Evolutionary conservation across 2,797 vertebrate species (phyloP).

Genomic region (Dendrocincla fuliginosa): DNA sequence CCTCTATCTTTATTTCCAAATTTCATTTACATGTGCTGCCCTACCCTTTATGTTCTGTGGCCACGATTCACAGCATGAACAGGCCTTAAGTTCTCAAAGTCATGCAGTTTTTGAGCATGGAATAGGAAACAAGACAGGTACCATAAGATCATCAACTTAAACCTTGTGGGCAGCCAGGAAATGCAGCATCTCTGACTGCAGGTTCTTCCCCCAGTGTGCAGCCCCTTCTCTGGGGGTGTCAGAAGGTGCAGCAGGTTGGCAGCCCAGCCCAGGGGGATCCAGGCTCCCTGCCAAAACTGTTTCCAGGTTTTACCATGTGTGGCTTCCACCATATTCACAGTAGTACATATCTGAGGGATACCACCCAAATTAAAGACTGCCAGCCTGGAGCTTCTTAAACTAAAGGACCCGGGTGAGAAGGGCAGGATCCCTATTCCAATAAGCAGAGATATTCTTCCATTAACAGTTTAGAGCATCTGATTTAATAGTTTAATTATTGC

Average conservation of each 20-base stretch:
- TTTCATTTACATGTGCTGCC: not conserved
- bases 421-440: not conserved
- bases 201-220: not conserved
- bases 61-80: not conserved
- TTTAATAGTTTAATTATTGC: not conserved
- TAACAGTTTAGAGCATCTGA: not conserved
- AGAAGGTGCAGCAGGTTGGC: not conserved
- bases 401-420: not conserved
- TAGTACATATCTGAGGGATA: not conserved
- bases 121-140: not conserved
- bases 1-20: not conserved
- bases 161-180: not conserved
- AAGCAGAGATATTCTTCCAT: not conserved
- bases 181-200: not conserved
- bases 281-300: not conserved
- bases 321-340: not conserved
- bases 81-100: not conserved
- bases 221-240: not conserved
- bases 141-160: not conserved
- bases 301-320: not conserved
- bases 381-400: not conserved
- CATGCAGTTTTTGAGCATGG: not conserved
- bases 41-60: not conserved
- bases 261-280: not conserved
- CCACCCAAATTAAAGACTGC: not conserved